These are phyloP conservation scores for Tragopan temminckii DNA, from an alignment of 2,797 vertebrate species.

Conservation along the genomic window DNA sequence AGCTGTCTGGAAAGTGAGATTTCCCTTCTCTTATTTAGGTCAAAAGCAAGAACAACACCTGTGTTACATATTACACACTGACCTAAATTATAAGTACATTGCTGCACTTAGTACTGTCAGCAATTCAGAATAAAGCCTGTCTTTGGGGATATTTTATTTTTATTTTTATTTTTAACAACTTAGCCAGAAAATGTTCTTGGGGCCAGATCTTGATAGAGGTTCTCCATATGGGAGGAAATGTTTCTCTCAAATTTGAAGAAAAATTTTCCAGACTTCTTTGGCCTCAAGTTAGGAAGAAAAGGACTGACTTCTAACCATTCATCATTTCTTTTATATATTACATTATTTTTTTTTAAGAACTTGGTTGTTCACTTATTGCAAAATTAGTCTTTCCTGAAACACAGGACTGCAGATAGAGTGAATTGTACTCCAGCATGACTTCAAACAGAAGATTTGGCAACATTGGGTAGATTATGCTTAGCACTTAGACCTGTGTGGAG, in stretches of 20 bases:
- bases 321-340: background rate
- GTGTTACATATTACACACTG: constrained; percentile 57
- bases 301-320: background rate
- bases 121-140: constrained; percentile 51
- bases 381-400: background rate
- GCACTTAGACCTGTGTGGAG: background rate
- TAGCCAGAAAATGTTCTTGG: constrained; percentile 44
- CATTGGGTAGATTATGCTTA: background rate
- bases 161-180: background rate
- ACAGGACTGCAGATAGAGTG: background rate
- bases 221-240: constrained; percentile 67
- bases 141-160: constrained; percentile 23
- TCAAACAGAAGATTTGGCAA: background rate
- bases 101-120: constrained; percentile 46
- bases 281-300: background rate
- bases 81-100: constrained; percentile 52
- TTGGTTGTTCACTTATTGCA: background rate
- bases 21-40: constrained; percentile 44
- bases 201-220: constrained; percentile 68
- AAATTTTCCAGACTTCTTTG: constrained; percentile 55
- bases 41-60: constrained; percentile 59
- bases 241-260: constrained; percentile 60
- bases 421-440: background rate
- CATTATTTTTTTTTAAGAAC: background rate
- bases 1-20: constrained; percentile 13